Base-by-base conservation (phyloP, 2,113 vertebrate species). In the Fregata magnificens region DNA sequence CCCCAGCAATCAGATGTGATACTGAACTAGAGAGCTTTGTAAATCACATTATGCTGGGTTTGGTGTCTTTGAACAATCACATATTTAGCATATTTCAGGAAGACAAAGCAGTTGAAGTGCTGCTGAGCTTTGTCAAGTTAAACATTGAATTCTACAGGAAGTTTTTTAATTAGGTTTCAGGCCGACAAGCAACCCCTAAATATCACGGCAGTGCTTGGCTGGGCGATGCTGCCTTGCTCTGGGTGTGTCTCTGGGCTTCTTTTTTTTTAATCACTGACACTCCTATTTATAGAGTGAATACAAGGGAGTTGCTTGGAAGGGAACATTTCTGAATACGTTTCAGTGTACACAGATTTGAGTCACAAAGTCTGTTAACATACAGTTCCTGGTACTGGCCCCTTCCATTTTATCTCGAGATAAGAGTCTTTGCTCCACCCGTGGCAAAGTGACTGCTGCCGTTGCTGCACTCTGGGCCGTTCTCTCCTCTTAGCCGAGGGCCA, bases 321-420 rank as follows among this genome's bases (percentile, higher is more conserved):
- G 85, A 91, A 94, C 90, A 87, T 86, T 91, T 69, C 67, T 91
- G 87, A 93, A 19, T 38, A 69, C 1, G 0, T 89, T 83, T 93
- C 88, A 93, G 65, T 88, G 90, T 93, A 92, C 80, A 82, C 56
- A 95, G 61, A 81, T 65, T 86, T 97, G 96, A 97, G 73, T 97
- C 96, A 97, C 29, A 21, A 62, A 86, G 62, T 52, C 63, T 92
- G 58, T 61, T 86, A 93, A 95, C 82, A 90, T 16, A 89, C 45
- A 49, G 96, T 79, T 97, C 95, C 97, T 95, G 95, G 95, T 90
- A 94, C 83, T 28, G 79, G 86, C 69, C 69, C 58, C 40, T 88
- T 95, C 72, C 70, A 63, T 82, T 96, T 95, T 91, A 95, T 96
- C 95, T 95, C 0, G 0, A 96, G 97, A 97, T 97, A 97, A 93